Conservation (phyloP, 2,888 invertebrate genomes). For the Ennomos fuscantarius region DNA sequence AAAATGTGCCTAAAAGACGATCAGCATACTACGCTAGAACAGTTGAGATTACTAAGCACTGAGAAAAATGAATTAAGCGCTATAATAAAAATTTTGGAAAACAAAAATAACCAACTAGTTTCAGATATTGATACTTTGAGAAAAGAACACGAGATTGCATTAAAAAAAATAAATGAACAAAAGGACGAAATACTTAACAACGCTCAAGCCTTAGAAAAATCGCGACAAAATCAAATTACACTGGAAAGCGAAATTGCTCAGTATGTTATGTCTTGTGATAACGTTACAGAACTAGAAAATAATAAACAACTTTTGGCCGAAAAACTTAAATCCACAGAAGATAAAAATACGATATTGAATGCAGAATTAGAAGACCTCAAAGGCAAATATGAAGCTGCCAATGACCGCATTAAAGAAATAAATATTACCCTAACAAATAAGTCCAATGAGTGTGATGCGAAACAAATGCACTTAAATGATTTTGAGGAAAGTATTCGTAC, state of each 20-base stretch:
- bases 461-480: slow-evolving; percentile 50
- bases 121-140: slow-evolving; percentile 29
- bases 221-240: slow-evolving; percentile 12
- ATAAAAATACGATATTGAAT: slow-evolving; percentile 33
- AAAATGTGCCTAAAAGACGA: slow-evolving; percentile 6
- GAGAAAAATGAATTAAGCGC: slow-evolving; percentile 31
- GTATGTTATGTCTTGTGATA: slow-evolving; percentile 5
- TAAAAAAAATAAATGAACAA: slow-evolving; percentile 24
- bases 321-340: slow-evolving; percentile 36
- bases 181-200: slow-evolving; percentile 24
- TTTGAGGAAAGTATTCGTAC: slow-evolving; percentile 45
- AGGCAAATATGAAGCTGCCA: slow-evolving; percentile 29
- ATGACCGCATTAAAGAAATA: slow-evolving; percentile 39
- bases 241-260: slow-evolving; percentile 24
- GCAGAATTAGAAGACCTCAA: slow-evolving; percentile 43
- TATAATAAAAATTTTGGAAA: slow-evolving; percentile 40
- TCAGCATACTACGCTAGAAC: slow-evolving; percentile 11
- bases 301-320: slow-evolving; percentile 30
- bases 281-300: slow-evolving; percentile 16
- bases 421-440: slow-evolving; percentile 35
- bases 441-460: slow-evolving; percentile 41
- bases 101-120: slow-evolving; percentile 32
- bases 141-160: slow-evolving; percentile 15
- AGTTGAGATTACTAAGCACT: slow-evolving; percentile 16
- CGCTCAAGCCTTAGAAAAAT: slow-evolving; percentile 21